A percentile compares a stretch with the other conserved stretches of the same genome.
These are phyloP conservation scores for Eulemur macaco DNA, from an alignment of 2,113 vertebrate genomes.

Conservation along the genomic window DNA sequence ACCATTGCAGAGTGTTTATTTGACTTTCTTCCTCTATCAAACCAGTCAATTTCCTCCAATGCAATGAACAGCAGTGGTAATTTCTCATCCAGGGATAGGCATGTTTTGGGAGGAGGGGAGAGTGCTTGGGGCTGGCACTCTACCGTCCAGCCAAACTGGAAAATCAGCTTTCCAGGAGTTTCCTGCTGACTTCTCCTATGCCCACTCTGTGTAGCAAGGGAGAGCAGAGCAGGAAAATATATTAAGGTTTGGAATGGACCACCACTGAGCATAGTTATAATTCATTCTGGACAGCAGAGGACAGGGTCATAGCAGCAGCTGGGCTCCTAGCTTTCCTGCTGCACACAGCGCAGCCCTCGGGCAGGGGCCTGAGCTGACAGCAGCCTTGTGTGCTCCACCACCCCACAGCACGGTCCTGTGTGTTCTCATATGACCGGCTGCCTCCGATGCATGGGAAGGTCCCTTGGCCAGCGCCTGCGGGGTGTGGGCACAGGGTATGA, in stretches of 20 bases:
- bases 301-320: too few species aligned
- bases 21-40: background rate
- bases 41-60: background rate
- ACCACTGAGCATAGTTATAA: background rate
- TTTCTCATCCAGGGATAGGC: background rate
- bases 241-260: background rate
- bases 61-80: background rate
- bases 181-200: background rate
- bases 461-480: background rate
- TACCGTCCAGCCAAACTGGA: conserved; percentile 50
- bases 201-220: background rate
- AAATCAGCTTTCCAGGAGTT: conserved; percentile 53
- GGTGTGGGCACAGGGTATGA: background rate
- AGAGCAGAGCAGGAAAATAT: background rate
- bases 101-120: background rate
- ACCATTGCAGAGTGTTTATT: background rate
- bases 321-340: background rate
- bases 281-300: background rate
- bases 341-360: background rate
- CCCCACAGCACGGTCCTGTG: background rate
- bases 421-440: background rate
- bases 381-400: background rate
- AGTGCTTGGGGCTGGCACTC: background rate
- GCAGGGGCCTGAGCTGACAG: background rate
- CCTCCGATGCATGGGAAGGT: background rate